Evolutionary conservation across 2,113 vertebrate genomes (phyloP), one percentile per base, ranked within the genome.

Genomic region (Suricata suricatta): DNA sequence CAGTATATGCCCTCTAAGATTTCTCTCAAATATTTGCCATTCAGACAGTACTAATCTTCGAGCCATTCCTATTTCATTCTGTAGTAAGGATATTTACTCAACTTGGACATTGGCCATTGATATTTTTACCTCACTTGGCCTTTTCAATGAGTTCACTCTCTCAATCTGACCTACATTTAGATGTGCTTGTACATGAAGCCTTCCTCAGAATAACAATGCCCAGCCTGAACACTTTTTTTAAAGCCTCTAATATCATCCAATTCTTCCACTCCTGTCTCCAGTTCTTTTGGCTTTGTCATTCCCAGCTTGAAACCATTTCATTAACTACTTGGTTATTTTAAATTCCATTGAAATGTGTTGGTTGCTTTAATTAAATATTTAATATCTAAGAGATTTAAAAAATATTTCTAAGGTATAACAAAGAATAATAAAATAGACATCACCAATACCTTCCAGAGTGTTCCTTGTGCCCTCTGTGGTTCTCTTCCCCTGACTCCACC

Each of bases 341-440:
- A 68, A 60, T 84, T 4, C 4, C 13, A 35, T 2, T 85, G 21
- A 88, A 63, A 69, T 88, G 21, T 54, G 3, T 69, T 79, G 16
- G 31, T 47, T 41, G 17, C n/a, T 96, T 94, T 74, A 71, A 92
- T 77, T 86, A 92, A 80, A 64, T 82, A 64, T 29, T 83, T 86
- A 88, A 66, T 25, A 54, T 3, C 50, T 69, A 89, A 87, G 31
- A 72, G 86, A 63, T 57, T 69, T 79, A 31, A 66, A 80, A 85
- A 38, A 27, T 29, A 50, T 80, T 64, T 74, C 14, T 41, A 77
- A 90, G 33, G 0, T 68, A 52, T 79, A 72, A 71, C 6, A 85
- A 74, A 81, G 52, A 76, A 74, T 4, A 64, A 50, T 80, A 77
- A 93, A 82, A 60, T 38, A 38, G 68, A 38, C 0, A 82, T 0